Percentiles rank a stretch among this genome's conserved stretches.
Conservation (phyloP, 1,140 invertebrate species). For the Eumaeus atala region DNA sequence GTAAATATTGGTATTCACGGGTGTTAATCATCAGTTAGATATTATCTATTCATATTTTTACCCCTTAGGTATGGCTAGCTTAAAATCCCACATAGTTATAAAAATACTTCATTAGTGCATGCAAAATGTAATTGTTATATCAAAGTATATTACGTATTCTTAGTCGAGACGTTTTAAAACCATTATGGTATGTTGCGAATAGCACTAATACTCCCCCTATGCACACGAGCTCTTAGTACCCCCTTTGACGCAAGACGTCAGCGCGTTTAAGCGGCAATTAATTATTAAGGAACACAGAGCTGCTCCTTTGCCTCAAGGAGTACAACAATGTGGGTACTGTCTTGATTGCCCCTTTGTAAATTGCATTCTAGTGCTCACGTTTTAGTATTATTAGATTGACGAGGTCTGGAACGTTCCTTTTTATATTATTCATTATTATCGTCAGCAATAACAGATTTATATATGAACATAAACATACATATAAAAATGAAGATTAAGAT, state of each 20-base stretch:
- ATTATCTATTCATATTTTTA: too few species aligned
- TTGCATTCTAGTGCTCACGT: slow-evolving; percentile 49
- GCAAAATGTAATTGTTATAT: too few species aligned
- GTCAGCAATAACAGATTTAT: too few species aligned
- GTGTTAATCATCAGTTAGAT: too few species aligned
- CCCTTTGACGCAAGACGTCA: slow-evolving; percentile 57
- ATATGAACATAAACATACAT: too few species aligned
- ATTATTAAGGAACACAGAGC: slow-evolving; percentile 63
- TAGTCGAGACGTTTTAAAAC: not conserved
- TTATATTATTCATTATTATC: too few species aligned
- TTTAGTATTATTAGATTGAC: slow-evolving; percentile 29
- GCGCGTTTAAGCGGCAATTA: slow-evolving; percentile 67
- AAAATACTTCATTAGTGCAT: too few species aligned
- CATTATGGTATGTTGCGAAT: slow-evolving; percentile 9
- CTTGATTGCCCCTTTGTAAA: slow-evolving; percentile 65
- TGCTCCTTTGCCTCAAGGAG: slow-evolving; percentile 58
- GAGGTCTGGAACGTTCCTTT: not conserved
- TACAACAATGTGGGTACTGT: slow-evolving; percentile 62
- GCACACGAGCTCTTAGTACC: slow-evolving; percentile 44
- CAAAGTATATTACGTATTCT: not conserved
- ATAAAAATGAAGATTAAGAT: too few species aligned
- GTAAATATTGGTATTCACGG: too few species aligned
- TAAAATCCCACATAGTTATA: too few species aligned
- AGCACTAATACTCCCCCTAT: slow-evolving; percentile 34
- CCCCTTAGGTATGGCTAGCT: too few species aligned